Evolutionary conservation across 2,888 invertebrate species (phyloP).

Genomic region (Ormyrus rosae): DNA sequence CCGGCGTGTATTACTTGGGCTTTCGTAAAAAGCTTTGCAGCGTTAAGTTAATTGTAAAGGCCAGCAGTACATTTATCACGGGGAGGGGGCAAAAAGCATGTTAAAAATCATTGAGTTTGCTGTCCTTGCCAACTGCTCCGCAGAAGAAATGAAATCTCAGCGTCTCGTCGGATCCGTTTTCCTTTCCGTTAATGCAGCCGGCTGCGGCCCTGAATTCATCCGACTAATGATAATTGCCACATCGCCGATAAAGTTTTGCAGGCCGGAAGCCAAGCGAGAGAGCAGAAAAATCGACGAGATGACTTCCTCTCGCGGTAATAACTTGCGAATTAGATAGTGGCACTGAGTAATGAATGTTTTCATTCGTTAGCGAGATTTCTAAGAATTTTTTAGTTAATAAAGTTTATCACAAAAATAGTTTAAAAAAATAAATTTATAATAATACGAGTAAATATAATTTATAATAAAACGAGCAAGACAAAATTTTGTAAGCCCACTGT

Average conservation of each 20-base stretch:
- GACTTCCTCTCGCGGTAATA: slow-evolving; percentile 61
- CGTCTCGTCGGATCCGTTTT: not conserved
- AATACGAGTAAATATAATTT: too few species aligned
- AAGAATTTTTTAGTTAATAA: too few species aligned
- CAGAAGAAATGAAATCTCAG: slow-evolving; percentile 38
- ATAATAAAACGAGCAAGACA: too few species aligned
- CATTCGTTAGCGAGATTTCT: not conserved
- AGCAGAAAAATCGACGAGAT: slow-evolving; percentile 33
- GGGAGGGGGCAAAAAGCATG: not conserved
- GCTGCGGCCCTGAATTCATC: slow-evolving; percentile 54
- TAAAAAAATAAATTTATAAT: too few species aligned
- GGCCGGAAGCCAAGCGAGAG: slow-evolving; percentile 61
- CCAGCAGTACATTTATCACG: not conserved
- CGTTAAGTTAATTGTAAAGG: slow-evolving; percentile 7
- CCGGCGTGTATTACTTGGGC: too few species aligned
- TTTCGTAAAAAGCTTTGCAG: slow-evolving; percentile 1
- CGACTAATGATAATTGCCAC: slow-evolving; percentile 72
- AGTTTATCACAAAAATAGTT: too few species aligned
- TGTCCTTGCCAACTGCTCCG: not conserved
- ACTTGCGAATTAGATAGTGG: slow-evolving; percentile 63
- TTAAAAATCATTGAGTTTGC: not conserved
- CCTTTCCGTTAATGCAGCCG: slow-evolving; percentile 17
- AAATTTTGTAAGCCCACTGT: too few species aligned
- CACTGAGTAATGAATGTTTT: slow-evolving; percentile 33
- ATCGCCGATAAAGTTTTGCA: slow-evolving; percentile 66